Base-by-base conservation (phyloP, 2,797 vertebrate species). In the Ciconia nigra region DNA sequence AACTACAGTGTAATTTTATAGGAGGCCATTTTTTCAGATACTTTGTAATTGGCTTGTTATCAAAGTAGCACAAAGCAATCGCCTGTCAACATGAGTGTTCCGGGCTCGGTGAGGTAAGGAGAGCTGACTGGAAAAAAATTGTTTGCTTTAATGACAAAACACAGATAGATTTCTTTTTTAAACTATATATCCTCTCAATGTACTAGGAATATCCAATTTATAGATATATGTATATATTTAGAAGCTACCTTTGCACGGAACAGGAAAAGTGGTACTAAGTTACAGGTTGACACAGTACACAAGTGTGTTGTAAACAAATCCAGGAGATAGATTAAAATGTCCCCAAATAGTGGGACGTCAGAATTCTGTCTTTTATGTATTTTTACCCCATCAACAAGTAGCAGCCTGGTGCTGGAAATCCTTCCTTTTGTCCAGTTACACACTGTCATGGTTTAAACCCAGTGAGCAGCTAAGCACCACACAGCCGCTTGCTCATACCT, bases 41-140 rank as follows among this genome's bases (percentile, higher is more conserved):
- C 84, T 95, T 97, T 92, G 93, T 98, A 97, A 98, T 97, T 97
- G 84, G 84, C 93, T 98, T 96, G 95, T 97, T 98, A 97, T 89
- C 26, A 24, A 96, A 94, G 96, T 87, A 97, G 95, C 46, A 55
- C 72, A 83, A 70, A 86, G 85, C 95, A 96, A 95, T 98, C 33
- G 13, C 20, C 69, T 93, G 78, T 87, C 96, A 87, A 95, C 84
- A 54, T 16, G 47, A 96, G 66, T 83, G 72, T 92, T 97, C 70
- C 78, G 91, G 37, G 81, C 90, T 87, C 18, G 7, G 86, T 71
- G 93, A 97, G 73, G 90, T 96, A 97, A 96, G 95, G 91, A 93
- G 74, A 83, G 71, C 90, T 97, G 96, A 91, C 92, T 97, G 92
- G 89, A 89, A 97, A 97, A 97, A 95, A 92, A 86, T 13, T 2